Conservation (phyloP, 2,797 vertebrate species). For the Staurois parvus region DNA sequence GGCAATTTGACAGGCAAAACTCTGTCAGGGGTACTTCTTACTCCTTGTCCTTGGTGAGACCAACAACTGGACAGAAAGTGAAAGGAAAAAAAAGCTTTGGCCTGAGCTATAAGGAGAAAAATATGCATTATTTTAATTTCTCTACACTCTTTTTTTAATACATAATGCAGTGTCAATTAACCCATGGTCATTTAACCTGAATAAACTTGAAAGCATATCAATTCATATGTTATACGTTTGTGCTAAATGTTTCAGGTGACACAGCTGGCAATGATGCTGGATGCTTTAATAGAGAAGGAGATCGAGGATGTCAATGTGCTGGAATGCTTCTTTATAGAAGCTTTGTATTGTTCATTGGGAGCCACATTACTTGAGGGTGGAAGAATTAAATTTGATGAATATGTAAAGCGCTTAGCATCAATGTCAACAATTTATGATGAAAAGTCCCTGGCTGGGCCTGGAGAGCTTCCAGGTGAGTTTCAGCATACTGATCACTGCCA, state of each 20-base stretch:
- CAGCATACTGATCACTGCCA: neutral
- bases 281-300: conserved; percentile 79
- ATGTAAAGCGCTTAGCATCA: conserved; percentile 83
- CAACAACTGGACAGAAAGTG: too few species aligned
- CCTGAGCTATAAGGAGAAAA: too few species aligned
- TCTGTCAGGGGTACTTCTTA: too few species aligned
- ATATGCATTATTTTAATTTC: too few species aligned
- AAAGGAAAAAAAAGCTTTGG: too few species aligned
- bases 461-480: conserved; percentile 88
- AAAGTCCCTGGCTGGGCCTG: conserved; percentile 79
- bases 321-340: conserved; percentile 92
- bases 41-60: too few species aligned
- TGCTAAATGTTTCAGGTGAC: conserved; percentile 77
- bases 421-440: conserved; percentile 76
- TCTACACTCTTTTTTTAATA: too few species aligned
- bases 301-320: conserved; percentile 76
- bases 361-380: conserved; percentile 82
- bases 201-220: neutral
- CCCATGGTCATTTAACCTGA: neutral
- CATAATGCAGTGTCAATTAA: too few species aligned
- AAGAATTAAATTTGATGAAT: conserved; percentile 86
- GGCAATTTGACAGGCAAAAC: too few species aligned
- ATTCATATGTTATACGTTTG: neutral
- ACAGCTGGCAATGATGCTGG: conserved; percentile 88
- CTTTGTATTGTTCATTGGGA: conserved; percentile 91